Base-by-base conservation (phyloP, 2,797 vertebrate species). In the Gorsachius magnificus region DNA sequence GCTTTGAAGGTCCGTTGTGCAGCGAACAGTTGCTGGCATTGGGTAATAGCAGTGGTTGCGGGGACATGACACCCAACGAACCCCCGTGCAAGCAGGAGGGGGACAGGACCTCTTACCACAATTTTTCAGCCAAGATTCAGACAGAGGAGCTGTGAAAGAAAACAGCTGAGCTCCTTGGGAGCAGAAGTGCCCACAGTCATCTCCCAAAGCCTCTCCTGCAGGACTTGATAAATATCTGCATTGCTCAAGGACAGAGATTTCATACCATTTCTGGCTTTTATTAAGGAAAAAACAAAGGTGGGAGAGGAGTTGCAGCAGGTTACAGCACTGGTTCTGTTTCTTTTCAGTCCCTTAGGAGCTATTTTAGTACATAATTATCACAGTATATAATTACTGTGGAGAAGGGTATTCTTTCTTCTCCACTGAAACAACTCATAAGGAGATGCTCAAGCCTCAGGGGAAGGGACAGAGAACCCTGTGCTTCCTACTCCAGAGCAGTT, bases 11-110 rank as follows among this genome's bases (percentile, higher is more conserved):
- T 63, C 69, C 1, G 3, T 45, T 58, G 90, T 35, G 69, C 76
- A 35, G 61, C 0, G 4, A 7, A 92, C 29, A 0, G 57, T 10
- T 0, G 0, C 60, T 26, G 48, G 36, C 0, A 3, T 88, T 90
- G 87, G 57, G 66, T 13, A 90, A 92, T 1, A n/a, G 69, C 0
- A 0, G 64, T 20, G 45, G 48, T 33, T 80, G 41, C 9, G 26
- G 72, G 41, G 46, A 79, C 20, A 1, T 1, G 13, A 13, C 43
- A 48, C 31, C 65, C 70, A 29, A 18, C 48, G 24, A 25, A 61
- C 10, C 29, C 48, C 46, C 2, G 0, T 4, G 22, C 26, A 48
- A 51, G n/a, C 36, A 61, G 64, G 12, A 10, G n/a, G 22, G 61
- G 11, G 8, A 72, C 33, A 35, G 66, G 26, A 80, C 50, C 78